A percentile compares a stretch with the other conserved stretches of the same genome.
phyloP scores from a whole-genome alignment of 2,113 vertebrate species.

The Mustela lutreola region DNA sequence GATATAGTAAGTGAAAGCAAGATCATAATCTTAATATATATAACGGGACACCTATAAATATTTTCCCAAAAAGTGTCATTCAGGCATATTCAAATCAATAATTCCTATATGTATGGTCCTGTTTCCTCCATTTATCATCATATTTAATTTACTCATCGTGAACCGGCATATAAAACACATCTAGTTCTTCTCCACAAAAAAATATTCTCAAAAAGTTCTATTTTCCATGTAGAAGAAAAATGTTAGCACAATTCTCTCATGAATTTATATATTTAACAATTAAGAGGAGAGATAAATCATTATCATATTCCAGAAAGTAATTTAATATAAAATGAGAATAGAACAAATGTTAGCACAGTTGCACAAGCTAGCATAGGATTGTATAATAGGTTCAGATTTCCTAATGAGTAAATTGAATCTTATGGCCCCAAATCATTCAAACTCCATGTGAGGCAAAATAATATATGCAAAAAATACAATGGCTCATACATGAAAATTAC shows the following conservation, averaged over 20 bases:
- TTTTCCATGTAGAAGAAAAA: conserved; percentile 50
- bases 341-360: background rate
- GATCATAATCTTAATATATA: background rate
- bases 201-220: conserved; percentile 1
- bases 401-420: conserved; percentile 28
- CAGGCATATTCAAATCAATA: background rate
- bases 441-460: background rate
- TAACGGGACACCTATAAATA: background rate
- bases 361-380: background rate
- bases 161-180: background rate
- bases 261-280: conserved; percentile 33
- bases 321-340: conserved; percentile 33
- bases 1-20: background rate
- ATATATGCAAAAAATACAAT: background rate
- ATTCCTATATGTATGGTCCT: background rate
- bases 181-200: background rate
- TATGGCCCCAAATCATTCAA: background rate
- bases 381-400: background rate
- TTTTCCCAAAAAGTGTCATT: background rate
- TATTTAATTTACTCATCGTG: background rate
- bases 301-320: conserved; percentile 11
- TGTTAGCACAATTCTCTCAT: background rate
- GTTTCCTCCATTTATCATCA: background rate
- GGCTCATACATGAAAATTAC: background rate
- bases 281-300: background rate